Evolutionary conservation across 2,888 invertebrate genomes (phyloP).

Genomic region (Lottia scabra): DNA sequence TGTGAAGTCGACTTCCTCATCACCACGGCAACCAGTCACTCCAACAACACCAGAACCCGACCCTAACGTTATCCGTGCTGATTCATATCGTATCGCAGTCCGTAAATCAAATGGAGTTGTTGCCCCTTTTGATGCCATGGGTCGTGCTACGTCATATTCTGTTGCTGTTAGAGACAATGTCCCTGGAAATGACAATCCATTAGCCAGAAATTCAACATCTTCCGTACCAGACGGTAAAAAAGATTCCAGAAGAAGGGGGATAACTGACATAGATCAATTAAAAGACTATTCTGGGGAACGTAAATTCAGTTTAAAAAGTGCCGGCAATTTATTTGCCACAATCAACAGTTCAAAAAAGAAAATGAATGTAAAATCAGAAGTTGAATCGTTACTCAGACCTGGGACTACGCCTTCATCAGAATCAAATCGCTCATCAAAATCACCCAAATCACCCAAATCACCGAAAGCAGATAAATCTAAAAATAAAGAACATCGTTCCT

Average conservation of each 20-base stretch:
- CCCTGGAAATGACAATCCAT: slow-evolving; percentile 16
- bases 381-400: slow-evolving; percentile 15
- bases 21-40: slow-evolving; percentile 6
- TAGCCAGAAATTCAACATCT: background rate
- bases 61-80: slow-evolving; percentile 47
- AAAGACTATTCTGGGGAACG: slow-evolving; percentile 35
- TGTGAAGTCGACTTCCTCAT: background rate
- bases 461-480: slow-evolving; percentile 36
- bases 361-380: slow-evolving; percentile 18
- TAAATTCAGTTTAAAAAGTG: slow-evolving; percentile 5
- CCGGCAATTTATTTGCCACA: slow-evolving; percentile 16
- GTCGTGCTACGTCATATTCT: slow-evolving; percentile 50
- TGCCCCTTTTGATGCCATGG: slow-evolving; percentile 18
- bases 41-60: slow-evolving; percentile 27
- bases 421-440: slow-evolving; percentile 14
- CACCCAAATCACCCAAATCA: slow-evolving; percentile 12
- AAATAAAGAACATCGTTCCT: slow-evolving; percentile 46
- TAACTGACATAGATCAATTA: slow-evolving; percentile 57
- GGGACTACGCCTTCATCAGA: background rate
- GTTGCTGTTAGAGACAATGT: slow-evolving; percentile 45
- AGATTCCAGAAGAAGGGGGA: slow-evolving; percentile 53
- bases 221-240: slow-evolving; percentile 27
- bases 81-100: slow-evolving; percentile 56
- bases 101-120: slow-evolving; percentile 49
- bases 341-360: slow-evolving; percentile 29